Evolutionary conservation across 2,113 vertebrate genomes (phyloP), one percentile per base, ranked within the genome.

Genomic region (Halichoeres trimaculatus): DNA sequence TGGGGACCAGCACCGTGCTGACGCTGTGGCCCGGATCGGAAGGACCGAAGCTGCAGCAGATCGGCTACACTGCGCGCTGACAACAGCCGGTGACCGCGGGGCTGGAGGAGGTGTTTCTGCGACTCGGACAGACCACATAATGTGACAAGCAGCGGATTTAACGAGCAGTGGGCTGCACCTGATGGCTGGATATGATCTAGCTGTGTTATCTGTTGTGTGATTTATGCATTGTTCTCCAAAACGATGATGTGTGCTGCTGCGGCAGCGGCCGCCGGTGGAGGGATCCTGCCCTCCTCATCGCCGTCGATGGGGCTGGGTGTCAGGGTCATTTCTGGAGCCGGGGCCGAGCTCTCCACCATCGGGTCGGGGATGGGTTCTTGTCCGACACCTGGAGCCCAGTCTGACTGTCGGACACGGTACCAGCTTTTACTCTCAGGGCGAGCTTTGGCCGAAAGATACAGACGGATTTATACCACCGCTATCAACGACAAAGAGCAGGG

Each of bases 381-480:
- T 74, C 87, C 92, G 41, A 74, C 89, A 50, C 63, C 94, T 53
- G 95, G 93, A 85, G 85, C 92, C 78, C 91, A 94, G 74, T 86
- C 93, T 69, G 96, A 97, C 73, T 96, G 95, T 76, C 95, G 96
- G 92, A 95, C 95, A 88, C 96, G 97, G 85, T 97, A 98, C 92
- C 97, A 97, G 95, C 95, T 98, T 90, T 94, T 99, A 83, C 95
- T 98, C 80, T 98, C 97, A 59, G 97, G 97, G 79, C 95, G 96
- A 93, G 96, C 96, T 85, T 90, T 99, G 91, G 97, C 97, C 58
- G 96, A 98, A 61, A 92, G 95, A 84, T 99, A 98, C 92, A 93
- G 96, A 82, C 94, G 95, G 93, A 98, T 99, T 87, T 99, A 98
- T 82, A 98, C 97, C 12, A 95, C 95, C 5, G 97, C 96, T 61